Percentiles rank a stretch among this genome's conserved stretches.
phyloP scores from a whole-genome alignment of 2,888 invertebrate species.

The Thecophora atra region DNA sequence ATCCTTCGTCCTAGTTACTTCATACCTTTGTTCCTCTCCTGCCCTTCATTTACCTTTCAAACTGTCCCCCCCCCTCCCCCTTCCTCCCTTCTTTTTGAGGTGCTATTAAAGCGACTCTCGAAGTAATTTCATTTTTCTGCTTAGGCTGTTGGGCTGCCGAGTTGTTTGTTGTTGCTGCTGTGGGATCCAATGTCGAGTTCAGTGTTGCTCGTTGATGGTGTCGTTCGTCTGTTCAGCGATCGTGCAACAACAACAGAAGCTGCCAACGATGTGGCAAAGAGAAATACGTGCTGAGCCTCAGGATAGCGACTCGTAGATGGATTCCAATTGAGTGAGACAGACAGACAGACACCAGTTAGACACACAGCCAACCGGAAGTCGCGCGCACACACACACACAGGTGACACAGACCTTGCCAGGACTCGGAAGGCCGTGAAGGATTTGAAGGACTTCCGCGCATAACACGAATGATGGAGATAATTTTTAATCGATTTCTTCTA shows the following conservation, averaged over 20 bases:
- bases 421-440: constrained; percentile 1
- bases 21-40: not conserved
- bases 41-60: no score
- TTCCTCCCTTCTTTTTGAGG: not conserved
- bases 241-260: not conserved
- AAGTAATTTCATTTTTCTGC: constrained; percentile 29
- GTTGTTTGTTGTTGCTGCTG: constrained; percentile 1
- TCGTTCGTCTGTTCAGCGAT: not conserved
- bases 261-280: not conserved
- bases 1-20: constrained; percentile 43
- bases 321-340: no score
- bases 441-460: constrained; percentile 1
- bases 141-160: constrained; percentile 6
- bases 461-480: not conserved
- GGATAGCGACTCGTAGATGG: not conserved
- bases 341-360: not conserved
- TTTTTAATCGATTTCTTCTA: constrained; percentile 6
- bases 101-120: not conserved
- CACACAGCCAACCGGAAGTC: not conserved
- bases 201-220: constrained; percentile 16
- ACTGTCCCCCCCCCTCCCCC: not conserved
- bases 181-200: constrained; percentile 26
- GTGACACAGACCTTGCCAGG: constrained; percentile 12
- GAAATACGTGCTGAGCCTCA: not conserved
- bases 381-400: not conserved